These are phyloP conservation scores for Olivierus martensii DNA, from an alignment of 1,140 invertebrate species.

Conservation along the genomic window DNA sequence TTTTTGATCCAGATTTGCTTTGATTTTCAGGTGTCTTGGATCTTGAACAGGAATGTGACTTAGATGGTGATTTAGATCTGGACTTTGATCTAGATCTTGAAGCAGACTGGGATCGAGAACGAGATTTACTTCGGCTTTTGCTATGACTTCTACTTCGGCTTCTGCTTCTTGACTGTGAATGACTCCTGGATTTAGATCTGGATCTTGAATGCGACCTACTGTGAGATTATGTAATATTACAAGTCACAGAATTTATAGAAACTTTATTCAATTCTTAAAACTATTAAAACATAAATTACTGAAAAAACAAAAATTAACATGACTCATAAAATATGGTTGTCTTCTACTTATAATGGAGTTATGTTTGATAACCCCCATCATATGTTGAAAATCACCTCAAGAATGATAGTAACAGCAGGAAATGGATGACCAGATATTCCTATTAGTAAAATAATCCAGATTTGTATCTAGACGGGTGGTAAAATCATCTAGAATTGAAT, in stretches of 20 bases:
- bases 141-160: neutral
- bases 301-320: too few relatives aligned
- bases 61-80: slow-evolving; percentile 26
- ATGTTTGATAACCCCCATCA: too few relatives aligned
- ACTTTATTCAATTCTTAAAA: neutral
- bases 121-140: slow-evolving; percentile 19
- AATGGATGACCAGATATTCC: too few relatives aligned
- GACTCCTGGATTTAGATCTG: slow-evolving; percentile 19
- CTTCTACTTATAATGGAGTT: too few relatives aligned
- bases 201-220: slow-evolving; percentile 25
- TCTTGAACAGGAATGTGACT: slow-evolving; percentile 4
- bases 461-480: too few relatives aligned
- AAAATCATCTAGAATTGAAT: too few relatives aligned
- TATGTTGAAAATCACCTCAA: too few relatives aligned
- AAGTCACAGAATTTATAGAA: neutral
- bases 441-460: too few relatives aligned
- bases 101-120: slow-evolving; percentile 24
- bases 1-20: neutral
- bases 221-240: neutral
- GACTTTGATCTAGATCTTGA: neutral
- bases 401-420: too few relatives aligned
- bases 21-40: neutral
- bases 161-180: neutral
- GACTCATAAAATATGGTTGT: too few relatives aligned
- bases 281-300: neutral